A percentile compares a stretch with the other conserved stretches of the same genome.
phyloP scores from a whole-genome alignment of 1,140 invertebrate genomes.

The Metopolophium dirhodum region DNA sequence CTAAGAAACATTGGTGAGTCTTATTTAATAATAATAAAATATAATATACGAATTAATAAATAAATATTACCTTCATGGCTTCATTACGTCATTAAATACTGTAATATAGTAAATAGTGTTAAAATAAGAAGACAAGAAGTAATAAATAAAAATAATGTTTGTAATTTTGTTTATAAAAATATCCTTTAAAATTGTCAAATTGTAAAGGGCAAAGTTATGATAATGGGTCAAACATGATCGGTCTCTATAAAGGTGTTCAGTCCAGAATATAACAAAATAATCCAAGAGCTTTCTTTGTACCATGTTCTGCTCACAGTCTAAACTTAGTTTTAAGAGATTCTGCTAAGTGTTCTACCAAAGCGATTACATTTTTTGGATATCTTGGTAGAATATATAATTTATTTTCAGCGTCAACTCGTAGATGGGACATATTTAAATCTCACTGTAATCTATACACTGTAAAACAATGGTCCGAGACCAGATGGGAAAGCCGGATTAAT shows the following conservation, averaged over 20 bases:
- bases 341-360: constrained; percentile 58
- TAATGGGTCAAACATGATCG: constrained; percentile 29
- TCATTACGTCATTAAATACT: too few relatives aligned
- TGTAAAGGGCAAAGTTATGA: constrained; percentile 1
- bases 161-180: too few relatives aligned
- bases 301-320: constrained; percentile 43
- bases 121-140: too few relatives aligned
- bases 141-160: too few relatives aligned
- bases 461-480: neutral
- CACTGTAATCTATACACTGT: neutral
- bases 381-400: neutral
- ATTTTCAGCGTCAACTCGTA: neutral
- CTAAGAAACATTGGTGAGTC: too few relatives aligned
- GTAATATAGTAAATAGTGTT: too few relatives aligned
- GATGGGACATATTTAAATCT: neutral
- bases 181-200: constrained; percentile 41
- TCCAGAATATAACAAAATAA: constrained; percentile 19
- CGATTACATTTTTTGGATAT: constrained; percentile 57
- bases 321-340: constrained; percentile 50
- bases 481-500: neutral
- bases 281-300: neutral
- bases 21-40: too few relatives aligned
- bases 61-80: too few relatives aligned
- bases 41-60: too few relatives aligned
- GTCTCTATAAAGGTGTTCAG: constrained; percentile 15